Evolutionary conservation across 92 coral and sea anemone species (phyloP), one percentile per base, ranked within the genome.

Genomic region (Palythoa heliodiscus): DNA sequence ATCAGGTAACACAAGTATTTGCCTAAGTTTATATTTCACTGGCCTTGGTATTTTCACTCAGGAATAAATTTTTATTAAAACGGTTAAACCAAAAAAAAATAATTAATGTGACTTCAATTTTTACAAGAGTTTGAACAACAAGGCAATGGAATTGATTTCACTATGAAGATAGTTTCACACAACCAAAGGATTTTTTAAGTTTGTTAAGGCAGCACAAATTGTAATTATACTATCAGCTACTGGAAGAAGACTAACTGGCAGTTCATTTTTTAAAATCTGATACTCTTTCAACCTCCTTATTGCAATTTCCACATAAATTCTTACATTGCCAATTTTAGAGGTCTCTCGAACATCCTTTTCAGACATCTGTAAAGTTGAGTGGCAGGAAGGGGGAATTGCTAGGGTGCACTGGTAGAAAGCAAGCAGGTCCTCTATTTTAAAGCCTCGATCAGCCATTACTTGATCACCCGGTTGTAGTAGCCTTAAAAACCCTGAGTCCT

Each of bases 201-300:
- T 73, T 16, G 78, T 73, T 73, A 73, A 73, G 57, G 88, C 87
- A 64, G 90, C 88, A 90, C 63, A 86, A 13, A 76, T 73, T 29
- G 67, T 87, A 39, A 87, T 29, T 16, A 92, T 89, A 84, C 90
- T 89, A 89, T 87, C 95, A n/a, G 52, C 77, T 15, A 92, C 38
- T 15, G 95, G 91, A 17, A 92, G 63, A 48, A 67, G 79, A 52
- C 55, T 77, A 14, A 89, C 78, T 61, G 89, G 92, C 14, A 92
- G 67, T 78, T 86, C 89, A 60, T 63, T 74, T n/a, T 80, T 86
- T 58, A 76, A 86, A 86, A 86, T 89, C 1, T 70, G 84, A 61
- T 54, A 89, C 55, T 89, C 89, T 71, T 89, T 89, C 78, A 82
- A 9, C 64, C 86, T 74, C 74, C 80, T 75, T 75, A 75, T 71